phyloP scores from a whole-genome alignment of 35 echinoderm and acorn worm genomes.

The Heliocidaris tuberculata region DNA sequence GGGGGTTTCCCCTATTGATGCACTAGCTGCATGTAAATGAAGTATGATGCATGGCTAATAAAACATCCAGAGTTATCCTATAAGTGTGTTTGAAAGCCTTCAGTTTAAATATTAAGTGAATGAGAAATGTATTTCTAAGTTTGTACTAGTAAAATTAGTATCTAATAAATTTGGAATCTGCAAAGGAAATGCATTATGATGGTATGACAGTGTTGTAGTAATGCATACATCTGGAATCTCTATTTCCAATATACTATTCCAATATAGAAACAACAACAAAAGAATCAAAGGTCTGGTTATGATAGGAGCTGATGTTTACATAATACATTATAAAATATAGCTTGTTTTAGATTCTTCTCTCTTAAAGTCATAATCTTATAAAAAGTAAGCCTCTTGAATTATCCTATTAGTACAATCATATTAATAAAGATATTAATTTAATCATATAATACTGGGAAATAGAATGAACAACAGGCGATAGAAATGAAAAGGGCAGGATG shows the following conservation, averaged over 20 bases:
- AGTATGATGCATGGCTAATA: background rate
- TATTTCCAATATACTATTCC: no score
- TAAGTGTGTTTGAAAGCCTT: background rate
- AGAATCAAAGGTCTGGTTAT: no score
- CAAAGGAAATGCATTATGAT: no score
- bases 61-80: background rate
- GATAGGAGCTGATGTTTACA: no score
- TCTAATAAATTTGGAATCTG: no score
- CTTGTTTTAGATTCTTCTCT: background rate
- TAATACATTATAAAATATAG: no score
- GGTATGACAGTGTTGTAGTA: no score
- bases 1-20: background rate
- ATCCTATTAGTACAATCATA: background rate
- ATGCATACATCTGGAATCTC: no score
- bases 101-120: background rate
- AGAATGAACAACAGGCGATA: background rate
- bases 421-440: background rate
- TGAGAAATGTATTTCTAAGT: background rate
- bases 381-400: background rate
- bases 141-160: background rate
- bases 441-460: background rate
- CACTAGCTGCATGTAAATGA: background rate
- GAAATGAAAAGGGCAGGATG: background rate
- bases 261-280: no score
- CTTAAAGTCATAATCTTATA: background rate